Conservation (phyloP, 2,113 vertebrate genomes). For the Rynchops niger region DNA sequence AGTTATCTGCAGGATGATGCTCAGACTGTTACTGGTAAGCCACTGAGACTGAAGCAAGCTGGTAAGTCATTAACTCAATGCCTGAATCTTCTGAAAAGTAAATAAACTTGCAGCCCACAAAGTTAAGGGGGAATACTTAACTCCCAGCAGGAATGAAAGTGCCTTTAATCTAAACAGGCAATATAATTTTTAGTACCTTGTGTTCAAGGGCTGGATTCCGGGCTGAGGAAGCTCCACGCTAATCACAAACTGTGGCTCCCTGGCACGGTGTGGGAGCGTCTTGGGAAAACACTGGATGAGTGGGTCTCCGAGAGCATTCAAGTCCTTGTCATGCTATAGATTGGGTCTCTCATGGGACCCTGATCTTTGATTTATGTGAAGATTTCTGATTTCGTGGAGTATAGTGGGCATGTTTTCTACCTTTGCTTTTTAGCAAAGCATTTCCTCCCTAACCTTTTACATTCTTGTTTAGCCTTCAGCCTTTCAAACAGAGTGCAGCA, state of each 20-base stretch:
- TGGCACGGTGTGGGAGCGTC: neutral
- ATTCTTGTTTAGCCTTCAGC: neutral
- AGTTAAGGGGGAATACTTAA: neutral
- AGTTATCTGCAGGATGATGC: neutral
- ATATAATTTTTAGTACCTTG: neutral
- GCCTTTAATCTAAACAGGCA: slow-evolving; percentile 31
- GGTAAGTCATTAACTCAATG: neutral
- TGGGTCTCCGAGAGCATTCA: neutral
- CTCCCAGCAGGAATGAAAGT: neutral
- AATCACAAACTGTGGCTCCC: neutral
- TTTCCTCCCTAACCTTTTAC: neutral
- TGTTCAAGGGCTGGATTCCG: neutral
- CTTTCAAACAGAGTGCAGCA: neutral
- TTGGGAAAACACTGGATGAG: neutral
- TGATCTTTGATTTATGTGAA: neutral
- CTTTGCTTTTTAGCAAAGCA: neutral
- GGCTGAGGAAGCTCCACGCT: neutral
- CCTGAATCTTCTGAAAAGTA: slow-evolving; percentile 1
- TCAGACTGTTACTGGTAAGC: neutral
- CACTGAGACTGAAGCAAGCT: neutral
- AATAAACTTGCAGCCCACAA: neutral
- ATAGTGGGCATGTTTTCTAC: neutral
- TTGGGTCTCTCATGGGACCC: neutral
- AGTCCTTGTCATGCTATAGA: neutral
- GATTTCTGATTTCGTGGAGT: neutral